Conservation (phyloP, 2,888 invertebrate genomes). For the Proisotoma minuta region DNA sequence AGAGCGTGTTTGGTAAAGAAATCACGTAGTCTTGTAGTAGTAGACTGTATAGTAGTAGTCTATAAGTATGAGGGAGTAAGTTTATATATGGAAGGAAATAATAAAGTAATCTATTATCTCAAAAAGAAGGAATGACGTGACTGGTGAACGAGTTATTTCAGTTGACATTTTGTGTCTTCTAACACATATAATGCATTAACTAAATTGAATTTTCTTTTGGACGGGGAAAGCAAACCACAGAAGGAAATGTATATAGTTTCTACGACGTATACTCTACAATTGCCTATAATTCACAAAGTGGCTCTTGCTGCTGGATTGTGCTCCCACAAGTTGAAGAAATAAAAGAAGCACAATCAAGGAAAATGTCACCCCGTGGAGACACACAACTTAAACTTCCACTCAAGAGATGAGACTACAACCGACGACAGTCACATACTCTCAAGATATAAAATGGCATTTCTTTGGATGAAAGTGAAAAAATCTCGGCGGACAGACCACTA, state of each 20-base stretch:
- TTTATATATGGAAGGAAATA: not conserved
- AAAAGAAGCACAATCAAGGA: slow-evolving; percentile 2
- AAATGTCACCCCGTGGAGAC: slow-evolving; percentile 5
- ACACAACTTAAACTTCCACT: not conserved
- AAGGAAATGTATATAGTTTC: too few relatives aligned
- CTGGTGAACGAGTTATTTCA: slow-evolving; percentile 38
- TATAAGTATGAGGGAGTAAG: too few relatives aligned
- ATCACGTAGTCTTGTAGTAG: slow-evolving; percentile 7
- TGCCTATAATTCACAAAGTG: not conserved
- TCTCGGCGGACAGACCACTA: not conserved
- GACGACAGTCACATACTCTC: slow-evolving; percentile 6
- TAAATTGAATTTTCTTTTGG: slow-evolving; percentile 47
- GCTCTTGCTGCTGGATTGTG: slow-evolving; percentile 1
- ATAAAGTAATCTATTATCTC: slow-evolving; percentile 18
- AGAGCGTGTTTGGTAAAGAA: slow-evolving; percentile 9
- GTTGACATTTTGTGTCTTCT: slow-evolving; percentile 44
- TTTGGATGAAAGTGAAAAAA: slow-evolving; percentile 1
- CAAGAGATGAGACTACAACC: not conserved
- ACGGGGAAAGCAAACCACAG: slow-evolving; percentile 42
- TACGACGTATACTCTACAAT: not conserved
- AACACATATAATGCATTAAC: slow-evolving; percentile 48
- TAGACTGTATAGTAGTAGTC: not conserved
- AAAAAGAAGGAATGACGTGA: slow-evolving; percentile 15
- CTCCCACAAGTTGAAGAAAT: too few relatives aligned
- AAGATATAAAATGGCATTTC: not conserved